A percentile compares a stretch with the other conserved stretches of the same genome.
Conservation (phyloP, 2,797 vertebrate genomes). For the Anabacerthia variegaticeps region DNA sequence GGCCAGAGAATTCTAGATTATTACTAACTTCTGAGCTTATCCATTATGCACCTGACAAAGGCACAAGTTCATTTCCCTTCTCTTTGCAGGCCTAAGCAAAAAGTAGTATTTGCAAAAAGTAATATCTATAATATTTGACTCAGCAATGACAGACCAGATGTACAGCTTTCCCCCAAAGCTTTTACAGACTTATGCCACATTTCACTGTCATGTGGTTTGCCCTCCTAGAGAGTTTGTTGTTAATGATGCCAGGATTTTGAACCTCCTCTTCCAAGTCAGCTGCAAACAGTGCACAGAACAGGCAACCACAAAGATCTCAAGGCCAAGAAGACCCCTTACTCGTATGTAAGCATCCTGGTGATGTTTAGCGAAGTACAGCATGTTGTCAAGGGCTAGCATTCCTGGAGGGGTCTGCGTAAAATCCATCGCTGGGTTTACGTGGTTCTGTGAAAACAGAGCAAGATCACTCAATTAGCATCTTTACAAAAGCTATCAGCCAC, state of each 20-base stretch:
- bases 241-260: background rate
- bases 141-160: background rate
- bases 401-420: constrained; percentile 98
- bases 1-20: background rate
- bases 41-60: background rate
- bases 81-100: background rate
- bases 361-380: constrained; percentile 95
- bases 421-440: constrained; percentile 98
- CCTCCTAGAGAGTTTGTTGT: background rate
- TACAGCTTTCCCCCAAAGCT: background rate
- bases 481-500: background rate
- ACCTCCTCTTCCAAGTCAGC: background rate
- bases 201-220: background rate
- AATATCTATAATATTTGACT: background rate
- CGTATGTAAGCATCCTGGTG: constrained; percentile 96
- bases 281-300: background rate
- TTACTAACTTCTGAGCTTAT: background rate
- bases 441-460: constrained; percentile 81
- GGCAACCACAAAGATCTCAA: background rate
- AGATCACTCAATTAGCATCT: background rate
- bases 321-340: constrained; percentile 75
- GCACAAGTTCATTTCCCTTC: background rate
- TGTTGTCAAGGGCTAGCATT: constrained; percentile 97
- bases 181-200: background rate
- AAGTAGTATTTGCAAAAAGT: background rate